A percentile compares a stretch with the other conserved stretches of the same genome.
These are phyloP conservation scores for Mellivora capensis DNA, from an alignment of 2,113 vertebrate genomes.

Conservation along the genomic window DNA sequence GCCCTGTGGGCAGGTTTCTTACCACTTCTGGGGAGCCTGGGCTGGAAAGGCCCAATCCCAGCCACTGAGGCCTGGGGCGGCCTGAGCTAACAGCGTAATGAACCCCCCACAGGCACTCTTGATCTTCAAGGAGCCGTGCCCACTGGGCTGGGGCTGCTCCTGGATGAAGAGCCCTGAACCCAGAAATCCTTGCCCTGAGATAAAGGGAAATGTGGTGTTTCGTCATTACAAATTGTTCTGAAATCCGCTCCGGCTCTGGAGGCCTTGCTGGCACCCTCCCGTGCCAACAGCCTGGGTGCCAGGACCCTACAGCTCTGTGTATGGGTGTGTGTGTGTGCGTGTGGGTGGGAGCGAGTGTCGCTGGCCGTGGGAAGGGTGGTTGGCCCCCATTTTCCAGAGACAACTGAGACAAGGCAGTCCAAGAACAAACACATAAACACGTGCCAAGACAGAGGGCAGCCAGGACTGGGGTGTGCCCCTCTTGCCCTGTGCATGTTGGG, in stretches of 20 bases:
- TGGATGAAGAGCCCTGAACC: slow-evolving; percentile 33
- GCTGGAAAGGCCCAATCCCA: slow-evolving; percentile 56
- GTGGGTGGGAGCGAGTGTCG: background rate
- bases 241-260: background rate
- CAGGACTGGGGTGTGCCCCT: background rate
- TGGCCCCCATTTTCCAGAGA: background rate
- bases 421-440: background rate
- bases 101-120: background rate
- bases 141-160: slow-evolving; percentile 29
- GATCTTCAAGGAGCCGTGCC: slow-evolving; percentile 57
- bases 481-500: no score
- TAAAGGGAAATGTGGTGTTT: slow-evolving; percentile 24
- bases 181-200: slow-evolving; percentile 57
- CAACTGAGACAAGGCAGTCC: background rate
- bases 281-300: background rate
- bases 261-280: background rate
- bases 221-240: slow-evolving; percentile 43
- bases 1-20: background rate
- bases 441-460: background rate
- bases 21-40: background rate
- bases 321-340: background rate
- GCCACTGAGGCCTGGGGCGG: background rate
- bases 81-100: slow-evolving; percentile 45
- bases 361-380: rapidly evolving
- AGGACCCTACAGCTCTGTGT: background rate